These are phyloP conservation scores for Choloepus didactylus DNA, from an alignment of 2,797 vertebrate species.

Conservation along the genomic window DNA sequence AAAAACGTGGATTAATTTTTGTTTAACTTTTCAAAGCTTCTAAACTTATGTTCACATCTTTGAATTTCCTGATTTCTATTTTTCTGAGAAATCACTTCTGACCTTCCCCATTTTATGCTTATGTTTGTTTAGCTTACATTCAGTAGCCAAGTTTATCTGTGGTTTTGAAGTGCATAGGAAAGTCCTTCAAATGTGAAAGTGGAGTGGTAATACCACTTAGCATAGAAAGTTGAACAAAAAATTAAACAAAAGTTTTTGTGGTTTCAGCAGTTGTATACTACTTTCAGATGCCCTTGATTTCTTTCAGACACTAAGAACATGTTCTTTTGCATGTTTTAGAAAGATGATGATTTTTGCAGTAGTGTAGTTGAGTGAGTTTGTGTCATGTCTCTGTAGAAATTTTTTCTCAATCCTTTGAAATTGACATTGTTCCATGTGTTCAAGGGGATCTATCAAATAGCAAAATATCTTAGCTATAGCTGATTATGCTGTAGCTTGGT, in stretches of 20 bases:
- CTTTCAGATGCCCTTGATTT: not conserved
- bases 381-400: not conserved
- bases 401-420: not conserved
- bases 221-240: not conserved
- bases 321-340: not conserved
- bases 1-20: not conserved
- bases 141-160: constrained; percentile 11
- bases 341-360: not conserved
- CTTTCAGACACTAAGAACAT: not conserved
- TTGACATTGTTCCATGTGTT: no score
- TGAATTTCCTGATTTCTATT: not conserved
- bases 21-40: constrained; percentile 7
- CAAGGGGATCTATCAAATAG: not conserved
- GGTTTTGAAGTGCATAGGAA: not conserved
- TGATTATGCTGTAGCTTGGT: not conserved
- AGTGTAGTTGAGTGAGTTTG: not conserved
- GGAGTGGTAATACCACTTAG: not conserved
- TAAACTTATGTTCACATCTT: not conserved
- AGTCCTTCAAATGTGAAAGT: not conserved
- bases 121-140: not conserved
- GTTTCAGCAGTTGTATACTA: not conserved
- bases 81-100: not conserved
- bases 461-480: not conserved
- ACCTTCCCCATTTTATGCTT: not conserved
- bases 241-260: not conserved